Base-by-base conservation (phyloP, 2,113 vertebrate species). In the Cyprinodon brontotheroides region DNA sequence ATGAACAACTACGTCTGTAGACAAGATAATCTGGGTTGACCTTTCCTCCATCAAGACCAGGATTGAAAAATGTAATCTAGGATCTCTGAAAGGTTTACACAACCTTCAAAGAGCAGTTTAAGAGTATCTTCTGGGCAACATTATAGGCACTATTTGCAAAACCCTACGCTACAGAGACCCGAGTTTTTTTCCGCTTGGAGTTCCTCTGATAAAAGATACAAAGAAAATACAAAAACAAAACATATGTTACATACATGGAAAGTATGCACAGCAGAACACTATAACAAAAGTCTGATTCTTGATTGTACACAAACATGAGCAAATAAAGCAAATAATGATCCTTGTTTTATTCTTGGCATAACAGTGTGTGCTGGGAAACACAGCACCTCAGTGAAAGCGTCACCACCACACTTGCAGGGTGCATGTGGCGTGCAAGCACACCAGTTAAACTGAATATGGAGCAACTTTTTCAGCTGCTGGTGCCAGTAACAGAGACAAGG, bases 381-480 rank as follows among this genome's bases (percentile, higher is more conserved):
- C 70, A 79, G 78, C 76, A 83, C 68, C 85, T 86, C 83, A 80
- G 84, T 67, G 47, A n/a, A n/a, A 39, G 77, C 13, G 53, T 22
- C 47, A 74, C 65, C 60, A 20, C 13, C 40, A 12, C 36, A 45
- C 20, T 65, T 60, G n/a, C n/a, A 3, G 41, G 81, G 50, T 69
- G 85, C 82, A 90, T 78, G 72, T 91, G 90, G 86, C 61, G 87
- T 81, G 64, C 73, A 83, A 82, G 74, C 70, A 66, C 17, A n/a
- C n/a, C n/a, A 36, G 71, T 47, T 61, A 65, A 72, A 76, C 48
- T n/a, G 65, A 80, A 81, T 78, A 61, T 60, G 57, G 68, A 40
- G 70, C 78, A 61, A 69, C 81, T 38, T 70, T 92, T 70, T 92
- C 92, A 93, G 92, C 93, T 93, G 92, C 89, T 81, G 75, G 87